Conservation (phyloP, 2,888 invertebrate genomes). For the Drosophila mercatorum region DNA sequence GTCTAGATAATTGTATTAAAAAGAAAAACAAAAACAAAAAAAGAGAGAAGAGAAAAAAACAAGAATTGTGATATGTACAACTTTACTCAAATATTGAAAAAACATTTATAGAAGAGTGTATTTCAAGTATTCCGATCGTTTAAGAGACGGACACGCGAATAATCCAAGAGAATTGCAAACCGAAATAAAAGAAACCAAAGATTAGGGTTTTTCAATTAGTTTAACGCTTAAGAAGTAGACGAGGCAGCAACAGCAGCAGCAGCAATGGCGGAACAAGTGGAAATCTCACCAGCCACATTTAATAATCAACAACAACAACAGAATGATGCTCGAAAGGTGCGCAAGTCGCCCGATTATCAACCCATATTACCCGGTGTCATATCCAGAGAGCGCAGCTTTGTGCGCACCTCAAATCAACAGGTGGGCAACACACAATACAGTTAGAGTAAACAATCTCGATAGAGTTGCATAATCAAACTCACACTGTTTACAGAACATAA, state of each 20-base stretch:
- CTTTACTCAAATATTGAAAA: conserved; percentile 79
- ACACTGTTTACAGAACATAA: conserved; percentile 85
- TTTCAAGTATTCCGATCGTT: conserved; percentile 48
- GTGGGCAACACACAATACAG: conserved; percentile 63
- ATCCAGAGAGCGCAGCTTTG: conserved; percentile 89
- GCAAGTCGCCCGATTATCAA: conserved; percentile 84
- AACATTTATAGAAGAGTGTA: conserved; percentile 61
- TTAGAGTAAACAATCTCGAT: background rate
- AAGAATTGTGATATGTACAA: conserved; percentile 78
- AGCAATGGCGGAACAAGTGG: conserved; percentile 83
- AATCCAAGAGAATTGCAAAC: conserved; percentile 26
- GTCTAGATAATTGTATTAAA: conserved; percentile 60
- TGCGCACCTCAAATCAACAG: conserved; percentile 87
- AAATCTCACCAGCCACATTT: conserved; percentile 72
- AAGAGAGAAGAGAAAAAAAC: conserved; percentile 34
- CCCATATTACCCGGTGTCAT: conserved; percentile 85
- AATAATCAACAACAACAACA: conserved; percentile 58
- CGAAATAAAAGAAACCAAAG: conserved; percentile 56
- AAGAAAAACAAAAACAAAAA: conserved; percentile 17
- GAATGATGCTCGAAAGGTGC: conserved; percentile 79
- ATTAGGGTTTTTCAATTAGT: conserved; percentile 66
- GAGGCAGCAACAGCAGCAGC: conserved; percentile 13
- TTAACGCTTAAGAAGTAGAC: conserved; percentile 39
- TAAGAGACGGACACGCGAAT: conserved; percentile 35
- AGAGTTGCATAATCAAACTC: background rate